A percentile compares a stretch with the other conserved stretches of the same genome.
phyloP scores from a whole-genome alignment of 2,113 vertebrate genomes.

The Parotia lawesii region DNA sequence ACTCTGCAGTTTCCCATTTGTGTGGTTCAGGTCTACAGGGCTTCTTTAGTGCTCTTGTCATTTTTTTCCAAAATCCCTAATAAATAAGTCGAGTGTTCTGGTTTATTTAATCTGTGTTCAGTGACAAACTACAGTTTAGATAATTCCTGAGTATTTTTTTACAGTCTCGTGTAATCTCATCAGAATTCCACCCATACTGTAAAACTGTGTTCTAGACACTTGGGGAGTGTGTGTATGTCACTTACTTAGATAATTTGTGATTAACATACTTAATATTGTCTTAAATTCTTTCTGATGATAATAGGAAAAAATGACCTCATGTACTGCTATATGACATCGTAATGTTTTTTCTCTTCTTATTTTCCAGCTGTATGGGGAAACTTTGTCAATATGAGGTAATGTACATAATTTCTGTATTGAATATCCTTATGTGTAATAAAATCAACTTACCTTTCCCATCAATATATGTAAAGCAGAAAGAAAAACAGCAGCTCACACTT shows the following conservation, averaged over 20 bases:
- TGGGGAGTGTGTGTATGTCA: accelerated
- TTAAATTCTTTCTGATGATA: neutral
- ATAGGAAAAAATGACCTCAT: neutral
- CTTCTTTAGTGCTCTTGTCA: neutral
- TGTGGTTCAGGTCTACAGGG: neutral
- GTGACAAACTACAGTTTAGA: neutral
- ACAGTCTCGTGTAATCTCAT: neutral
- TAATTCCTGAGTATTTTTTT: neutral
- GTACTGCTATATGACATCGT: neutral
- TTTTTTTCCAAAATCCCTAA: neutral
- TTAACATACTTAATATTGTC: neutral
- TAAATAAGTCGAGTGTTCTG: neutral
- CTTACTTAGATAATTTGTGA: neutral
- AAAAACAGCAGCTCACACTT: neutral
- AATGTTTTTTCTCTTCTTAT: conserved; percentile 36
- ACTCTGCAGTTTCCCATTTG: neutral
- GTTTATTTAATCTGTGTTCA: neutral
- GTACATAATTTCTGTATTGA: conserved; percentile 10
- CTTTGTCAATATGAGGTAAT: conserved; percentile 82
- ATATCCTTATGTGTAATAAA: neutral
- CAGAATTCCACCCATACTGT: neutral
- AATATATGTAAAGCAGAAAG: neutral
- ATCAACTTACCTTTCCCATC: neutral
- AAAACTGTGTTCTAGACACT: neutral
- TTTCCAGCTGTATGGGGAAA: conserved; percentile 83